Conservation (phyloP, 2,113 vertebrate genomes). For the Hemiprocne comata region DNA sequence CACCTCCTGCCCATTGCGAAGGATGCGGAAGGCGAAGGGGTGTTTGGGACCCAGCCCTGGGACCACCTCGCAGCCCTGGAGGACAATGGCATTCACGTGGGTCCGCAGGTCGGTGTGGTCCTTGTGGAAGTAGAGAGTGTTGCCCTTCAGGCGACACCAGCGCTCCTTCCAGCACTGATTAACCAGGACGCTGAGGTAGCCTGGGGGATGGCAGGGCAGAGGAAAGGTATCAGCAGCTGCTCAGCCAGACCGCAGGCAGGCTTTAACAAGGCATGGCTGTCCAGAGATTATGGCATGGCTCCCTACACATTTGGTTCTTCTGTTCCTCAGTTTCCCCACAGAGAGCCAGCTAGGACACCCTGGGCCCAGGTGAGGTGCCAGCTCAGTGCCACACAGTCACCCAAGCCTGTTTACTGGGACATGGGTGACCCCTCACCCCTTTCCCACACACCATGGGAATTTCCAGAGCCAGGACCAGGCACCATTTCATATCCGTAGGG, state of each 20-base stretch:
- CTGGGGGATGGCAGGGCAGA: conserved; percentile 48
- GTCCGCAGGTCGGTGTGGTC: conserved; percentile 83
- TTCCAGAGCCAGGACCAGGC: neutral
- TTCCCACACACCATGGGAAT: neutral
- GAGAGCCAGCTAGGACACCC: neutral
- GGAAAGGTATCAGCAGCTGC: neutral
- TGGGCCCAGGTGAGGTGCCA: neutral
- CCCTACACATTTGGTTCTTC: neutral
- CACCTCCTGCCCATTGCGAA: conserved; percentile 84
- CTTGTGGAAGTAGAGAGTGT: conserved; percentile 89
- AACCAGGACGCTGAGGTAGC: conserved; percentile 88
- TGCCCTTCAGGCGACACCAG: conserved; percentile 88
- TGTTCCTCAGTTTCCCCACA: neutral
- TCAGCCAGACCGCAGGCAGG: rapidly evolving
- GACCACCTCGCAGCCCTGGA: conserved; percentile 87
- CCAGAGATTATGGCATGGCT: neutral
- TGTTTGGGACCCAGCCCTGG: conserved; percentile 92
- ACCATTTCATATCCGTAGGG: neutral
- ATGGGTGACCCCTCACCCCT: rapidly evolving
- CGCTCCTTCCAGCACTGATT: conserved; percentile 93
- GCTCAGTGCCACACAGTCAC: neutral
- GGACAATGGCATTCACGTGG: conserved; percentile 80
- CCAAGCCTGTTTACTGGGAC: neutral
- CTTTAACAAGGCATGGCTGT: neutral
- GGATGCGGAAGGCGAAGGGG: conserved; percentile 92